Conservation (phyloP, 2,888 invertebrate genomes). For the Acrocyrtus sp. region DNA sequence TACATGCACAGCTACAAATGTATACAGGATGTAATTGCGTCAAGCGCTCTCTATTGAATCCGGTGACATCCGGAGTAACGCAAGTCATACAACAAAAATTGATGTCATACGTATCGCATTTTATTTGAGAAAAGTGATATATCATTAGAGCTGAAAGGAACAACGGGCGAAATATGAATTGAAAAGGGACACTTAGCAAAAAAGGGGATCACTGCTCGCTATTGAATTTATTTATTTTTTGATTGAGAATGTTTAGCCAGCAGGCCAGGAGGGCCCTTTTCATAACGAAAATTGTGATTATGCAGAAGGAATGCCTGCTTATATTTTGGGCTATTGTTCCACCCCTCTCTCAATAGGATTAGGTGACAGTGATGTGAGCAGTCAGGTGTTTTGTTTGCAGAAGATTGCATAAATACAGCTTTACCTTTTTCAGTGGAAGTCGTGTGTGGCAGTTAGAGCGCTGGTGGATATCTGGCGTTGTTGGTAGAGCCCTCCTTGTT, state of each 20-base stretch:
- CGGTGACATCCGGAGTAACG: no score
- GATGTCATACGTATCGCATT: no score
- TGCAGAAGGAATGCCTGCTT: no score
- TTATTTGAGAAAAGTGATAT: conserved; percentile 38
- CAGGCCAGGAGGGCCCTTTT: conserved; percentile 32
- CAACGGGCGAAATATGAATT: not conserved
- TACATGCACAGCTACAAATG: no score
- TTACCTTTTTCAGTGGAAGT: conserved; percentile 27
- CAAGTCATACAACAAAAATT: no score
- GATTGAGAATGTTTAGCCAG: conserved; percentile 24
- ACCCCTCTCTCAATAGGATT: conserved; percentile 54
- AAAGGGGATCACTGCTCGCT: not conserved
- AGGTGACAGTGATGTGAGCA: conserved; percentile 63
- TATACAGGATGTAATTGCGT: no score
- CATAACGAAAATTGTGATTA: no score
- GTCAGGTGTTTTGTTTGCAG: conserved; percentile 57
- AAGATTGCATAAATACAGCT: not conserved
- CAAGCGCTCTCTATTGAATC: no score
- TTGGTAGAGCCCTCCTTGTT: conserved; percentile 61
- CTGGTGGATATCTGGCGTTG: no score
- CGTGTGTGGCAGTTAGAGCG: conserved; percentile 62
- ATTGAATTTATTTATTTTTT: not conserved
- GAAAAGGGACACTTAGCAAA: not conserved
- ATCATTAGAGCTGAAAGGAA: conserved; percentile 23
- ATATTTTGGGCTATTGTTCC: no score